These are phyloP conservation scores for Oncorhynchus kisutch DNA, from an alignment of 2,113 vertebrate genomes.

Conservation along the genomic window DNA sequence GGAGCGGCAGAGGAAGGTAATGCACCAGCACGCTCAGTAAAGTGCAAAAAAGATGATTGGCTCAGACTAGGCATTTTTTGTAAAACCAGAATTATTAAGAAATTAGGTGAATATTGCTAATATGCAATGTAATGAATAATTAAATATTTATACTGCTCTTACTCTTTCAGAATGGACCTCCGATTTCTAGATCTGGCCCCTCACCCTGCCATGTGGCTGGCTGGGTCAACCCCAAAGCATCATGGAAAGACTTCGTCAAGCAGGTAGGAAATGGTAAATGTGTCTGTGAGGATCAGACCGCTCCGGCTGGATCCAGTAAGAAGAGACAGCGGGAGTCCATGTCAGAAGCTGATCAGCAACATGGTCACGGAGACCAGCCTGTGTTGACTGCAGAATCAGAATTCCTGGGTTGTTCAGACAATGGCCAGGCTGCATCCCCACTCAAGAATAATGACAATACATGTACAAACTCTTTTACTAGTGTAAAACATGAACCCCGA, in stretches of 20 bases:
- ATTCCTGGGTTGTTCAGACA: not conserved
- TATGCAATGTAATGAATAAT: not conserved
- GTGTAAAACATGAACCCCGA: not conserved
- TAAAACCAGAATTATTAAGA: not conserved
- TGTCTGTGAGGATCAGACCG: conserved; percentile 2
- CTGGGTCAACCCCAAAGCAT: conserved; percentile 77
- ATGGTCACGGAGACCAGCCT: not conserved
- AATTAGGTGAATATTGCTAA: not conserved
- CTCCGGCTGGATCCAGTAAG: conserved; percentile 37
- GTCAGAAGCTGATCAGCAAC: conserved; percentile 20
- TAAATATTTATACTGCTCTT: not conserved
- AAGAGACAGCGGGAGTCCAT: conserved; percentile 48
- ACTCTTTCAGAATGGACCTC: conserved; percentile 37
- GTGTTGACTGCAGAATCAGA: not conserved
- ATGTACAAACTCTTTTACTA: not conserved
- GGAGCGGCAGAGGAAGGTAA: conserved; percentile 58
- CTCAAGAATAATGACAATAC: not conserved
- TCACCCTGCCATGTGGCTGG: conserved; percentile 75
- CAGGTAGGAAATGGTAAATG: conserved; percentile 55
- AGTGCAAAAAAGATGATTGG: not conserved
- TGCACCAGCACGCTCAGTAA: not conserved
- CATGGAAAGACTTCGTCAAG: conserved; percentile 77
- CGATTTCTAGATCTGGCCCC: conserved; percentile 6
- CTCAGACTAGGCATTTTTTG: not conserved
- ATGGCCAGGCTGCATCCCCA: not conserved